phyloP scores from a whole-genome alignment of 2,113 vertebrate genomes.

The Melanerpes aurifrons region DNA sequence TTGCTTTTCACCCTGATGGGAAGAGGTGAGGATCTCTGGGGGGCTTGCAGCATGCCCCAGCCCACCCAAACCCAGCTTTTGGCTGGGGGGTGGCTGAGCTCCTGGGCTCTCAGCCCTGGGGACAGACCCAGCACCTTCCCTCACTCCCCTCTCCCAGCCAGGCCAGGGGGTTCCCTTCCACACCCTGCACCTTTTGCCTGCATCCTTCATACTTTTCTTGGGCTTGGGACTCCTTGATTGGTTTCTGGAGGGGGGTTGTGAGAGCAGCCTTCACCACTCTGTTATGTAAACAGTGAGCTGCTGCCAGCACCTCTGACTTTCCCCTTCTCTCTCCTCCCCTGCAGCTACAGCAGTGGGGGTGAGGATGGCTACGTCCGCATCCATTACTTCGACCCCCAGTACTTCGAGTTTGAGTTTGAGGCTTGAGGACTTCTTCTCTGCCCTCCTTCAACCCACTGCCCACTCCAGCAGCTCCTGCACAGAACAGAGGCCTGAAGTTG shows the following conservation, averaged over 20 bases:
- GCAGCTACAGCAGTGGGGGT: constrained; percentile 95
- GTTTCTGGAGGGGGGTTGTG: background rate
- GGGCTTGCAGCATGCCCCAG: rapidly evolving
- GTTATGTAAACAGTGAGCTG: background rate
- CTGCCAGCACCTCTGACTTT: background rate
- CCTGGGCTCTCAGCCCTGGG: background rate
- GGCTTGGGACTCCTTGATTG: background rate
- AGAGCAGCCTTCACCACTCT: rapidly evolving
- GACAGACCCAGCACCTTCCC: background rate
- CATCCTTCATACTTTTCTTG: rapidly evolving
- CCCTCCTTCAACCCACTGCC: background rate
- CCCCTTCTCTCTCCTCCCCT: background rate
- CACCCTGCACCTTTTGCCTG: background rate
- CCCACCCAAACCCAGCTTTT: background rate
- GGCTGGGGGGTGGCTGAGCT: rapidly evolving
- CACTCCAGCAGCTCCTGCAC: background rate
- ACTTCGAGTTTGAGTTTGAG: constrained; percentile 98
- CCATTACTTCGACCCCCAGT: constrained; percentile 96
- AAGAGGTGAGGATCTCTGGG: constrained; percentile 84
- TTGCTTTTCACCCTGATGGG: constrained; percentile 95
- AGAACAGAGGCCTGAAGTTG: background rate
- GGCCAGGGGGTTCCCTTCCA: rapidly evolving
- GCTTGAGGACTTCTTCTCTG: constrained; percentile 67
- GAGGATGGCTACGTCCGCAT: constrained; percentile 97
- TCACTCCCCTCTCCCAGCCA: background rate